Evolutionary conservation across 37 sponge, comb jelly and placozoan species (phyloP).

Genomic region (Bolinopsis microptera): DNA sequence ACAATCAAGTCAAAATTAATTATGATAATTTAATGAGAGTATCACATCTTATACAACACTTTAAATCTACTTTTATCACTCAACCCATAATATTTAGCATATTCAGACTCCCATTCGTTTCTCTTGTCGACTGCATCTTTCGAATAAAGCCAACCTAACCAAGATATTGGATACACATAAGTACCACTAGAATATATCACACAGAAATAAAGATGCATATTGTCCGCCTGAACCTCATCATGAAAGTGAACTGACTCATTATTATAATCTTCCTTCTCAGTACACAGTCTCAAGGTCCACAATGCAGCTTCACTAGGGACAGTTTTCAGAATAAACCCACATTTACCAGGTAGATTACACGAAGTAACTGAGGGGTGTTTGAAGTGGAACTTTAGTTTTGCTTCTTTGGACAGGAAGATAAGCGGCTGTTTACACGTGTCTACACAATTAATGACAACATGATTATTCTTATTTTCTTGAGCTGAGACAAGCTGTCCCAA

Average conservation of each 20-base stretch:
- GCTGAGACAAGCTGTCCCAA: background rate
- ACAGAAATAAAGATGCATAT: background rate
- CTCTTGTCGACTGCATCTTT: no score
- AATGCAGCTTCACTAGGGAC: background rate
- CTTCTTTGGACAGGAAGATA: background rate
- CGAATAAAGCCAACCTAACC: no score
- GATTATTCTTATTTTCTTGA: background rate
- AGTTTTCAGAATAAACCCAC: constrained; percentile 13
- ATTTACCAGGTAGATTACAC: background rate
- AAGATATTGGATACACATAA: no score
- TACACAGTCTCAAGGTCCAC: background rate
- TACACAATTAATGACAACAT: background rate
- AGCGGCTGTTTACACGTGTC: background rate
- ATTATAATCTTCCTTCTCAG: background rate
- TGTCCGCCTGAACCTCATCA: background rate
- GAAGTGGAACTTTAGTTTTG: background rate
- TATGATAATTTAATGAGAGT: no score
- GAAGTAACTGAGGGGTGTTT: background rate
- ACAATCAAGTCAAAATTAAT: no score
- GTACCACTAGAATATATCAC: no score
- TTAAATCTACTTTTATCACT: no score
- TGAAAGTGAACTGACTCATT: background rate
- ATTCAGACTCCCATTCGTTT: no score
- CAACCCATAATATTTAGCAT: no score
- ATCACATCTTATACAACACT: no score